phyloP scores from a whole-genome alignment of 64 coral and sea anemone species.

The Pocillopora verrucosa region DNA sequence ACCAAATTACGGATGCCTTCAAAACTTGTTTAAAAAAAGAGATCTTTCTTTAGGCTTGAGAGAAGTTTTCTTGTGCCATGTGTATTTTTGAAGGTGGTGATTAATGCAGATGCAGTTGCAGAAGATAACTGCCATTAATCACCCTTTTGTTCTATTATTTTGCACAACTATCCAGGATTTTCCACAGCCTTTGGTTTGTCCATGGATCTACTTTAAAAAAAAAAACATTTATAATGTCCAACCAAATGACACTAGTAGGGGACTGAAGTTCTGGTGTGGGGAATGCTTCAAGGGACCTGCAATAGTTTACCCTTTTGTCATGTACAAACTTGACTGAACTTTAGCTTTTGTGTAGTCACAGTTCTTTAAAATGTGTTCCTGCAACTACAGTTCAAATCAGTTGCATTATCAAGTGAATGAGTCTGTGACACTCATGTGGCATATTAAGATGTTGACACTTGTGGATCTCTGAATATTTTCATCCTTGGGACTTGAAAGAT shows the following conservation, averaged over 20 bases:
- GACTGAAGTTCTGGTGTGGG: neutral
- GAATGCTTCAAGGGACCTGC: constrained; percentile 14
- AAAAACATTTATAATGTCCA: neutral
- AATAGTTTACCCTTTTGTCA: neutral
- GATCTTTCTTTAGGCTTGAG: neutral
- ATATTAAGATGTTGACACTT: constrained; percentile 9
- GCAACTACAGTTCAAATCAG: neutral
- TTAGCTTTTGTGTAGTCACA: neutral
- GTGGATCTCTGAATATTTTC: constrained; percentile 12
- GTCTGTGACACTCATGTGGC: neutral
- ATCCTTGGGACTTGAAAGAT: constrained; percentile 30
- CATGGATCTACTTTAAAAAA: neutral
- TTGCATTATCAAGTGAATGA: neutral
- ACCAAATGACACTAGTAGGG: neutral
- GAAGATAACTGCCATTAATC: neutral
- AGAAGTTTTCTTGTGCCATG: constrained; percentile 8
- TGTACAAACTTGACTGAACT: constrained; percentile 22
- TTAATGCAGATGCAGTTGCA: constrained; percentile 3
- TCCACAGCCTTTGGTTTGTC: neutral
- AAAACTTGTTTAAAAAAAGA: neutral
- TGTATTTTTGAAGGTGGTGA: neutral
- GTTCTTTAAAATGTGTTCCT: constrained; percentile 3
- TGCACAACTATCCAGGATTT: neutral
- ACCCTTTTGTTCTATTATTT: neutral
- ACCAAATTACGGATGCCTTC: constrained; percentile 5